Evolutionary conservation across 2,888 invertebrate genomes (phyloP).

Genomic region (Agrypnus murinus): DNA sequence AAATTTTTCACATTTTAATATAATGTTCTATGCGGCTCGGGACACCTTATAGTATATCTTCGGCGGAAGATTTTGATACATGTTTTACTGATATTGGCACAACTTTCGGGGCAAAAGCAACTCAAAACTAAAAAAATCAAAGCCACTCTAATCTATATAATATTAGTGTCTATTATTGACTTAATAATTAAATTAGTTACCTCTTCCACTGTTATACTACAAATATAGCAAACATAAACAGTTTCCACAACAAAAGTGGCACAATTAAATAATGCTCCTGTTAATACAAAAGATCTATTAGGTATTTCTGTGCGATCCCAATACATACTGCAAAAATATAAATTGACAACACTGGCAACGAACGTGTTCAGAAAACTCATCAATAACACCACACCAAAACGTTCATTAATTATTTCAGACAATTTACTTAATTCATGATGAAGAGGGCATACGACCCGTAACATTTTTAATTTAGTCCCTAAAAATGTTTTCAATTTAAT

Average conservation of each 20-base stretch:
- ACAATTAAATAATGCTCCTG: conserved; percentile 25
- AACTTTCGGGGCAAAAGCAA: too few species aligned
- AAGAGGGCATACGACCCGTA: conserved; percentile 58
- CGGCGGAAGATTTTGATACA: too few species aligned
- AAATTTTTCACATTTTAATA: too few species aligned
- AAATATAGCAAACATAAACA: conserved; percentile 59
- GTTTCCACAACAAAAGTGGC: conserved; percentile 56
- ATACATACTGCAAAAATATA: conserved; percentile 54
- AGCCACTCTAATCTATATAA: too few species aligned
- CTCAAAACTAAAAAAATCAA: too few species aligned
- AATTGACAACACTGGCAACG: conserved; percentile 57
- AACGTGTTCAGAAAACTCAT: conserved; percentile 59
- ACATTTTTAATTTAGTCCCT: conserved; percentile 54
- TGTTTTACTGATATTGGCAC: too few species aligned
- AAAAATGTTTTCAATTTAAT: conserved; percentile 54
- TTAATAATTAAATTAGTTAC: too few species aligned
- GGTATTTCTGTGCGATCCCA: conserved; percentile 34
- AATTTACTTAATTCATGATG: conserved; percentile 62
- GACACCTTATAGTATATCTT: too few species aligned
- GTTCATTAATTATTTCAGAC: conserved; percentile 57
- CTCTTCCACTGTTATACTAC: conserved; percentile 61
- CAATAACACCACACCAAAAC: conserved; percentile 58
- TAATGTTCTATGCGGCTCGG: too few species aligned
- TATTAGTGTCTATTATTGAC: too few species aligned
- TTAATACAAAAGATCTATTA: conserved; percentile 23